These are phyloP conservation scores for Elephantulus edwardii DNA, from an alignment of 2,113 vertebrate genomes.

Conservation along the genomic window DNA sequence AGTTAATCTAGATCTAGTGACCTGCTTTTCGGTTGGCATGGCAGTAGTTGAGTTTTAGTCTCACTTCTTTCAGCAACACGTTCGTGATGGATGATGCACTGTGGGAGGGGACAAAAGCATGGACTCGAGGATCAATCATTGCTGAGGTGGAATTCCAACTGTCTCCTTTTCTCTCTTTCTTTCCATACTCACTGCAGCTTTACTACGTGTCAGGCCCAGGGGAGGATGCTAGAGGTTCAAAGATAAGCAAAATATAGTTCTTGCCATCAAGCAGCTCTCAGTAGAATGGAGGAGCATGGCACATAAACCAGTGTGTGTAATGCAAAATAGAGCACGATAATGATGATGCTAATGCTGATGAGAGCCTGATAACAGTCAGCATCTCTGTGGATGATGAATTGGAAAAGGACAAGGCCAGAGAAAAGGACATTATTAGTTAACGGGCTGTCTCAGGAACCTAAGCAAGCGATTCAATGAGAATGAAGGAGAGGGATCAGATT, in stretches of 20 bases:
- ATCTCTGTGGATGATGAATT: not conserved
- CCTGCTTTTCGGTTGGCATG: not conserved
- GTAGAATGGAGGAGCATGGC: not conserved
- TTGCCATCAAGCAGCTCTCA: conserved; percentile 12
- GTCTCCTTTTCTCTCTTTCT: conserved; percentile 27
- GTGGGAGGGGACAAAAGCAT: not conserved
- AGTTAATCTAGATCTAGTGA: conserved; percentile 45
- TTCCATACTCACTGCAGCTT: conserved; percentile 31
- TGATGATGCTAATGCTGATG: conserved; percentile 30
- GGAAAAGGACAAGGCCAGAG: conserved; percentile 25
- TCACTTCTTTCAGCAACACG: conserved; percentile 44
- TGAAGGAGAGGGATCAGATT: conserved; percentile 2
- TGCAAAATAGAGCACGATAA: conserved; percentile 38
- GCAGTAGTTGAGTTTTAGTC: conserved; percentile 11
- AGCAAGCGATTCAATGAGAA: conserved; percentile 8
- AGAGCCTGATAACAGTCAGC: not conserved
- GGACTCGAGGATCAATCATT: conserved; percentile 9
- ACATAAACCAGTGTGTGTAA: conserved; percentile 10
- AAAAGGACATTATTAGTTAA: conserved; percentile 10
- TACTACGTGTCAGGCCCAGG: conserved; percentile 11
- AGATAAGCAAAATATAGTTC: conserved; percentile 11
- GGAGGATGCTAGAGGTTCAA: conserved; percentile 13
- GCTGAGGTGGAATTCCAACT: conserved; percentile 1
- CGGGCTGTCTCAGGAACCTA: not conserved
- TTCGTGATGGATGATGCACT: not conserved